A percentile compares a stretch with the other conserved stretches of the same genome.
These are phyloP conservation scores for Parazoanthus swiftii DNA, from an alignment of 92 coral and sea anemone species.

Conservation along the genomic window DNA sequence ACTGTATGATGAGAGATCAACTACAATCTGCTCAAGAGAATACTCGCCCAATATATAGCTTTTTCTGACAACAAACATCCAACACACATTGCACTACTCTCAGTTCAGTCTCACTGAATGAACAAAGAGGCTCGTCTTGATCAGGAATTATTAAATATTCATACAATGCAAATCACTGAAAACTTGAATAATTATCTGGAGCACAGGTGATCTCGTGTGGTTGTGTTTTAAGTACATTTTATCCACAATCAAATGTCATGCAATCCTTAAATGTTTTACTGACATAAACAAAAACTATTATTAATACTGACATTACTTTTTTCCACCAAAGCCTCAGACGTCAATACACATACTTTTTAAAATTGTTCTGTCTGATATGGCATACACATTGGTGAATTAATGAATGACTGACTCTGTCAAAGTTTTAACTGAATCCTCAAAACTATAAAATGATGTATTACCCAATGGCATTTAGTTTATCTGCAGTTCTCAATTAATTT, in stretches of 20 bases:
- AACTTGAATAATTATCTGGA: conserved; percentile 2
- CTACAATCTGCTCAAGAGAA: not conserved
- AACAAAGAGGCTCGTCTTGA: conserved; percentile 16
- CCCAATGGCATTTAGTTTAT: too few relatives aligned
- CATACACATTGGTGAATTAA: too few relatives aligned
- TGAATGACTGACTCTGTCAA: too few relatives aligned
- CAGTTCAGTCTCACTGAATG: not conserved
- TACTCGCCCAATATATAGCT: not conserved
- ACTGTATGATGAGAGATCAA: not conserved
- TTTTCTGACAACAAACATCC: not conserved
- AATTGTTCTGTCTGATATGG: too few relatives aligned
- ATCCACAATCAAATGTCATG: not conserved
- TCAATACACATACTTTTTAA: too few relatives aligned
- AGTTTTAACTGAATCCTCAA: too few relatives aligned
- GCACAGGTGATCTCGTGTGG: conserved; percentile 30
- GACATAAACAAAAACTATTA: not conserved
- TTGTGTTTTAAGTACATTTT: not conserved
- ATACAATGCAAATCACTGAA: conserved; percentile 36
- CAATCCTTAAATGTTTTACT: too few relatives aligned
- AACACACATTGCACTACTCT: conserved; percentile 7
- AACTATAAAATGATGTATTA: too few relatives aligned
- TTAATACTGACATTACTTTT: too few relatives aligned
- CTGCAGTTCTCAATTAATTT: too few relatives aligned
- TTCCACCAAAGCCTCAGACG: too few relatives aligned
- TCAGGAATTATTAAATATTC: conserved; percentile 32